Evolutionary conservation across 1,140 invertebrate species (phyloP).

Genomic region (Leguminivora glycinivorella): DNA sequence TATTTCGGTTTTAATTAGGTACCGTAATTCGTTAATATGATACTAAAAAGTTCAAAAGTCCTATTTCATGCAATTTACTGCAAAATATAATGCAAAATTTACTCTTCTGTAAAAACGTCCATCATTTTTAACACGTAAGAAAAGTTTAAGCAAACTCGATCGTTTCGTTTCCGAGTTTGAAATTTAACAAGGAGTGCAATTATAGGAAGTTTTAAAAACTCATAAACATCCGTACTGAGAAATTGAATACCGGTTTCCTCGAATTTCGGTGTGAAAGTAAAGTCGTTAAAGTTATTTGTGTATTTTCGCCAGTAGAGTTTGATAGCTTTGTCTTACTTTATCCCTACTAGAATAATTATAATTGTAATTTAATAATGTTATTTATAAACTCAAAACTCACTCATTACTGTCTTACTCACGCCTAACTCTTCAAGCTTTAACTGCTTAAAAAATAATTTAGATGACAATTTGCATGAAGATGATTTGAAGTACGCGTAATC

Average conservation of each 20-base stretch:
- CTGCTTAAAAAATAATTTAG: no score
- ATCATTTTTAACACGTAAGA: constrained; percentile 15
- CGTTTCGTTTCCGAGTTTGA: constrained; percentile 5
- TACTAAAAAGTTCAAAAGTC: not conserved
- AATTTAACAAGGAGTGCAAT: constrained; percentile 15
- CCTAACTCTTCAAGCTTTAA: no score
- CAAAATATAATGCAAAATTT: not conserved
- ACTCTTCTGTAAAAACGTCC: constrained; percentile 1
- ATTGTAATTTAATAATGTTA: no score
- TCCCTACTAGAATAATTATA: no score
- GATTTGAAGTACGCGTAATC: no score
- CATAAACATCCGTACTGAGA: constrained; percentile 9
- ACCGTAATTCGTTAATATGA: no score
- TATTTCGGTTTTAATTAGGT: no score
- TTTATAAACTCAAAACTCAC: no score
- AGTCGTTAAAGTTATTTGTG: constrained; percentile 12
- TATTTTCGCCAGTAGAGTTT: constrained; percentile 4
- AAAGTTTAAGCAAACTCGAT: constrained; percentile 8
- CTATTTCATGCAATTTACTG: not conserved
- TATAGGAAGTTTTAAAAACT: constrained; percentile 15
- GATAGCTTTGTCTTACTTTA: not conserved
- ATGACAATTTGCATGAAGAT: no score
- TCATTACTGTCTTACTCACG: no score
- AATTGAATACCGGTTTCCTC: constrained; percentile 12
- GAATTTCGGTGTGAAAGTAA: constrained; percentile 12